These are phyloP conservation scores for Takifugu rubripes DNA, from an alignment of 2,797 vertebrate genomes.

Conservation along the genomic window DNA sequence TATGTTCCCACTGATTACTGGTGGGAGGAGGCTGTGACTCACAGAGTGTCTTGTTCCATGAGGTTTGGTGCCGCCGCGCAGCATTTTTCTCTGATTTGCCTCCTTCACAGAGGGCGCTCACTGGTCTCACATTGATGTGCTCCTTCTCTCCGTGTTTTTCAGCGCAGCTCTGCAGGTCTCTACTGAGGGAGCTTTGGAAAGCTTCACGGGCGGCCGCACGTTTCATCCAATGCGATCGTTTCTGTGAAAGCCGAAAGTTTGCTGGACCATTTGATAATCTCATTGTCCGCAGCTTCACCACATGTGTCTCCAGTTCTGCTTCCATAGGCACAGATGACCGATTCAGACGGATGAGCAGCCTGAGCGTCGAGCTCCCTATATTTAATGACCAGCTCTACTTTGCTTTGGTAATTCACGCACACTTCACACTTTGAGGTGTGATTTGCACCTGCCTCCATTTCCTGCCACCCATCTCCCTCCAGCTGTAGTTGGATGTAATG, in stretches of 20 bases:
- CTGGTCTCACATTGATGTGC: slow-evolving; percentile 41
- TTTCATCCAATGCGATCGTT: slow-evolving; percentile 41
- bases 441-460: too few relatives aligned
- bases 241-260: slow-evolving; percentile 43
- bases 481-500: too few relatives aligned
- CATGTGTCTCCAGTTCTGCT: slow-evolving; percentile 18
- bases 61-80: slow-evolving; percentile 12
- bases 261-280: slow-evolving; percentile 63
- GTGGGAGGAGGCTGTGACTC: slow-evolving; percentile 35
- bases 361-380: too few relatives aligned
- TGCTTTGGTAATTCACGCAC: too few relatives aligned
- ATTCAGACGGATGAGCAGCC: slow-evolving; percentile 11
- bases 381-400: too few relatives aligned
- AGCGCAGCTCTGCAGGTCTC: slow-evolving; percentile 4
- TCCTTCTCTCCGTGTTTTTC: slow-evolving; percentile 35
- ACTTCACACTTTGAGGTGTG: too few relatives aligned
- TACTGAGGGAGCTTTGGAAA: slow-evolving; percentile 14
- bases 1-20: slow-evolving; percentile 28
- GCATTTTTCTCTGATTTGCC: slow-evolving; percentile 17
- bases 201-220: slow-evolving; percentile 13
- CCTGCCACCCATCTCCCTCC: too few relatives aligned
- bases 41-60: slow-evolving; percentile 27
- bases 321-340: slow-evolving; percentile 24
- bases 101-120: slow-evolving; percentile 30
- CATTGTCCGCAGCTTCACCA: slow-evolving; percentile 35